Base-by-base conservation (phyloP, 2,888 invertebrate genomes). In the Eledone cirrhosa region DNA sequence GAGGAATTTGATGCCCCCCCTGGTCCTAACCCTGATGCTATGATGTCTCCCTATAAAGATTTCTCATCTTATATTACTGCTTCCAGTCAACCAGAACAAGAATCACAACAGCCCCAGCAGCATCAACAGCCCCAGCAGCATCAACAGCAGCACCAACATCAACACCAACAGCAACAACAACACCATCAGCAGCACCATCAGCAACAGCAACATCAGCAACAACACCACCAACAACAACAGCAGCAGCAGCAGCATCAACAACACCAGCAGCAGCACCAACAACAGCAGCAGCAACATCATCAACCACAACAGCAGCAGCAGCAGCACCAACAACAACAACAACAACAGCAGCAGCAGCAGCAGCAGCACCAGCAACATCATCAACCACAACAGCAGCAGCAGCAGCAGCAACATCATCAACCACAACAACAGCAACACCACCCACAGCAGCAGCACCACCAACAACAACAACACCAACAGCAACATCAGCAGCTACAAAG, bases 1-100 rank as follows among this genome's bases (percentile, higher is more conserved):
- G 72, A 72, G 72, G 72, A 72, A 24, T 72, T 41, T 22, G 72
- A 72, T 41, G 22, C 72, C 3, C 72, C 72, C 13, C n/a, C 41
- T 72, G 72, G 22, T 33, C 31, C 72, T 22, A n/a, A 31, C 22
- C 31, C 72, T 11, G 31, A 41, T 11, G 41, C 33, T 31, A 41
- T 41, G 33, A 31, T 72, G 31, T 72, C 67, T 22, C 31, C 72
- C 41, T 72, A 72, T 31, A 72, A 72, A 13, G 72, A 72, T 8
- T 72, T 41, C 33, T 33, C 72, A 2, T 31, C 33, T n/a, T 72
- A 72, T 41, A 72, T 72, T 31, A 13, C 41, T 13, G 41, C 72
- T 22, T 33, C 69, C 5, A 31, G 8, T 13, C 67, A 67, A 31
- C 67, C 67, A 29, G 29, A 67, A 27, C 67, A 67, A 29, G 29